Conservation (phyloP, 2,888 invertebrate genomes). For the Drosophila engyochracea region DNA sequence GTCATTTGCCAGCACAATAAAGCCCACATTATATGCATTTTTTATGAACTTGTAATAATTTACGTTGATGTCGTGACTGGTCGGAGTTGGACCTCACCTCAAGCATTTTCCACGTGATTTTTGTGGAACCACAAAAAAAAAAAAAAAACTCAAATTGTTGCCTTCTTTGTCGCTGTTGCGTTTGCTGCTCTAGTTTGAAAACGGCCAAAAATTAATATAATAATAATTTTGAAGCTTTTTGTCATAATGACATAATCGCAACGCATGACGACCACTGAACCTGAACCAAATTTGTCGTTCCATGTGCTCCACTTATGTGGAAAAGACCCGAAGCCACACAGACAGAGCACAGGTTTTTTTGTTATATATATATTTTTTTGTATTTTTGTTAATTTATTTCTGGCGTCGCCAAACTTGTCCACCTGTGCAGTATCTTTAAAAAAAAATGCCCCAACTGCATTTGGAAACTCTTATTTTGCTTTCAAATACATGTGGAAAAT, state of each 20-base stretch:
- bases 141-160: constrained; percentile 17
- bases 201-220: constrained; percentile 71
- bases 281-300: constrained; percentile 76
- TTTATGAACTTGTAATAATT: constrained; percentile 58
- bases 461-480: constrained; percentile 42
- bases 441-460: constrained; percentile 33
- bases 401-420: constrained; percentile 73
- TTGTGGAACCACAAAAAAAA: constrained; percentile 2
- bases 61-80: constrained; percentile 31
- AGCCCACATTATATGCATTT: constrained; percentile 60
- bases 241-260: constrained; percentile 74
- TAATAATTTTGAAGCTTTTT: constrained; percentile 61
- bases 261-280: constrained; percentile 67
- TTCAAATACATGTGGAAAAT: constrained; percentile 46
- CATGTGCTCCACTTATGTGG: constrained; percentile 54
- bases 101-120: constrained; percentile 51
- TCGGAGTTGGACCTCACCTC: constrained; percentile 42
- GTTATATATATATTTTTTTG: constrained; percentile 5
- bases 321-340: constrained; percentile 32
- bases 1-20: constrained; percentile 40
- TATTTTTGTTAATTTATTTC: constrained; percentile 39
- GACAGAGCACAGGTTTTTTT: constrained; percentile 25
- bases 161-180: constrained; percentile 29
- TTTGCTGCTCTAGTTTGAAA: constrained; percentile 62
- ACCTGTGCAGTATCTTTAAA: constrained; percentile 64